Conservation (phyloP, 2,797 vertebrate species). For the Sebastes diaconus region DNA sequence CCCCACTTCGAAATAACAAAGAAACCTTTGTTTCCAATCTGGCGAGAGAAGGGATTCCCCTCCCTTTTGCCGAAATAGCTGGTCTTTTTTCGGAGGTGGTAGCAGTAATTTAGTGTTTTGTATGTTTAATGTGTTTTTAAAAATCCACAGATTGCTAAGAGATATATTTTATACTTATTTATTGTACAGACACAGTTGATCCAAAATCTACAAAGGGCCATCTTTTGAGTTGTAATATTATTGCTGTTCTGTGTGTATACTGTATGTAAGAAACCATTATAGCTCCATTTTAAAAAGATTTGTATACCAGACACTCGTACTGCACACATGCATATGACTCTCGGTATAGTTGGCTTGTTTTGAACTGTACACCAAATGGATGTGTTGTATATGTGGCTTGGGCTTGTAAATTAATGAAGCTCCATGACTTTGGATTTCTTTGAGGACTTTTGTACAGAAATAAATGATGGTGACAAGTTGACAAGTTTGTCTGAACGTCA, state of each 20-base stretch:
- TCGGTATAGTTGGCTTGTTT: conserved; percentile 63
- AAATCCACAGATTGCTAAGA: conserved; percentile 85
- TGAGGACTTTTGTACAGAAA: conserved; percentile 79
- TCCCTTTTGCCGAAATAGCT: conserved; percentile 90
- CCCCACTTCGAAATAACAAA: conserved; percentile 24
- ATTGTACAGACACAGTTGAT: conserved; percentile 88
- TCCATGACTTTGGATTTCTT: conserved; percentile 58
- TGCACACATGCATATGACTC: conserved; percentile 61
- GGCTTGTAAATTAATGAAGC: conserved; percentile 70
- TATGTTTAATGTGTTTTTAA: conserved; percentile 88
- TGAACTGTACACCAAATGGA: conserved; percentile 68
- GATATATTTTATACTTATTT: conserved; percentile 99
- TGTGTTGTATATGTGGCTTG: conserved; percentile 78
- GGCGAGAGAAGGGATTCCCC: conserved; percentile 64
- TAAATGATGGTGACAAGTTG: conserved; percentile 64
- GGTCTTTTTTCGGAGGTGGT: conserved; percentile 93
- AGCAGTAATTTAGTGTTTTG: conserved; percentile 83
- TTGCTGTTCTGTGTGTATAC: conserved; percentile 71
- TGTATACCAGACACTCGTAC: conserved; percentile 18
- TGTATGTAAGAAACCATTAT: conserved; percentile 72
- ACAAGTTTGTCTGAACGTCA: conserved; percentile 28
- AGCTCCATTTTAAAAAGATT: conserved; percentile 52
- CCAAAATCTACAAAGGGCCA: conserved; percentile 79
- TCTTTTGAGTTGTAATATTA: conserved; percentile 80
- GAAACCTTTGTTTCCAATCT: conserved; percentile 35